A percentile compares a stretch with the other conserved stretches of the same genome.
phyloP scores from a whole-genome alignment of 2,888 invertebrate genomes.

The Conomelus anceps region DNA sequence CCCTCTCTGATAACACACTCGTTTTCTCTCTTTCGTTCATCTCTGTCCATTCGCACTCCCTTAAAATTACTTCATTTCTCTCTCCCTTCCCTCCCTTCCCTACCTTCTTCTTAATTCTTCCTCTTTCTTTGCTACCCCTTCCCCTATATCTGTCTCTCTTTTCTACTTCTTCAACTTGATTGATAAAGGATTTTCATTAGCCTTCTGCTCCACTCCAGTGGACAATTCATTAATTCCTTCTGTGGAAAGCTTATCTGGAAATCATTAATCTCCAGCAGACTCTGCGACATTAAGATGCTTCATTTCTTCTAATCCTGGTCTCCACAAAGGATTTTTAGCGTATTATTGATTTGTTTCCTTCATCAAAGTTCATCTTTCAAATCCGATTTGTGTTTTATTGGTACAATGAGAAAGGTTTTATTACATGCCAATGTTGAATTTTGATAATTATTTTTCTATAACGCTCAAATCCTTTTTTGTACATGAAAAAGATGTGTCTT shows the following conservation, averaged over 20 bases:
- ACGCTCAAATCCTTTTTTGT: not conserved
- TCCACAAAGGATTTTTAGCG: not conserved
- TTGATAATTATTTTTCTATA: not conserved
- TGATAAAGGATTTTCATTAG: not conserved
- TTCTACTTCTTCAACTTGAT: not conserved
- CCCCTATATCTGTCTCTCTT: too few species aligned
- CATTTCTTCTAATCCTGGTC: not conserved
- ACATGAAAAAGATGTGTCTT: not conserved
- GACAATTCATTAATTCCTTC: not conserved
- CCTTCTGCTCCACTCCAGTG: not conserved
- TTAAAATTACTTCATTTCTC: not conserved
- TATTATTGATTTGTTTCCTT: not conserved
- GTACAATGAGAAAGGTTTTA: not conserved
- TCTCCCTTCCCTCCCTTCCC: not conserved
- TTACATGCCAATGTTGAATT: not conserved
- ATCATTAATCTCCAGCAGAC: not conserved
- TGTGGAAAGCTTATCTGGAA: not conserved
- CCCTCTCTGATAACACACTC: not conserved
- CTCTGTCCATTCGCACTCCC: not conserved
- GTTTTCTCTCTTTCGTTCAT: not conserved
- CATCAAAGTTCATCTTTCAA: not conserved
- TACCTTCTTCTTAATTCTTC: too few species aligned
- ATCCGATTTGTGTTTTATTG: not conserved
- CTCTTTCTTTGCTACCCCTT: too few species aligned
- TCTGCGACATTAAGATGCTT: not conserved